Conservation (phyloP, 2,888 invertebrate species). For the Melinopterus prodromus region DNA sequence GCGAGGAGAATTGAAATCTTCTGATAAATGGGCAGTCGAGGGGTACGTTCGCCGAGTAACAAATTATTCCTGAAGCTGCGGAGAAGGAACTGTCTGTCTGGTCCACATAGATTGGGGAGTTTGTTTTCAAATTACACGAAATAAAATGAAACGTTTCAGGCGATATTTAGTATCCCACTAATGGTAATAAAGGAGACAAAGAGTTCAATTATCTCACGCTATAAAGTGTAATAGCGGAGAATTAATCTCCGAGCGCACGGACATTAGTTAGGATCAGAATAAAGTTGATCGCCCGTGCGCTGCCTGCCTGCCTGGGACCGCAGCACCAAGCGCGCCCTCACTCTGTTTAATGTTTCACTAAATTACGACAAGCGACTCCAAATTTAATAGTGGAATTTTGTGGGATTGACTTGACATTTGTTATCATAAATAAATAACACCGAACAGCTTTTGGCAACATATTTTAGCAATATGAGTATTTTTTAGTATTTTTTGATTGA, state of each 20-base stretch:
- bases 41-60: not conserved
- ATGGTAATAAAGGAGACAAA: conserved; percentile 43
- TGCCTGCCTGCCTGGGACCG: not conserved
- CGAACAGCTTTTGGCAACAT: not conserved
- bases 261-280: conserved; percentile 38
- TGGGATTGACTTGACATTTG: not conserved
- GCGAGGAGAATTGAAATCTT: not conserved
- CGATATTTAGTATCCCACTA: conserved; percentile 40
- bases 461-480: not conserved
- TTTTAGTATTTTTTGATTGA: not conserved
- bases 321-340: not conserved
- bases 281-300: conserved; percentile 28
- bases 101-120: conserved; percentile 10
- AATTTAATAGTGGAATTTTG: not conserved
- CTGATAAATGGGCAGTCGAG: not conserved
- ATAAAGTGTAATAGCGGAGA: conserved; percentile 41
- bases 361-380: not conserved
- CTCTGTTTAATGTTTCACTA: conserved; percentile 4
- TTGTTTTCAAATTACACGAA: conserved; percentile 29
- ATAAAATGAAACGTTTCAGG: conserved; percentile 28
- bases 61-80: not conserved
- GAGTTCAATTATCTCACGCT: conserved; percentile 42
- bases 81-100: conserved; percentile 4
- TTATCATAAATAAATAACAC: not conserved
- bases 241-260: conserved; percentile 39